Percentiles rank a stretch among this genome's conserved stretches.
Evolutionary conservation across 2,888 invertebrate genomes (phyloP).

Genomic region (Abrostola triplasia): DNA sequence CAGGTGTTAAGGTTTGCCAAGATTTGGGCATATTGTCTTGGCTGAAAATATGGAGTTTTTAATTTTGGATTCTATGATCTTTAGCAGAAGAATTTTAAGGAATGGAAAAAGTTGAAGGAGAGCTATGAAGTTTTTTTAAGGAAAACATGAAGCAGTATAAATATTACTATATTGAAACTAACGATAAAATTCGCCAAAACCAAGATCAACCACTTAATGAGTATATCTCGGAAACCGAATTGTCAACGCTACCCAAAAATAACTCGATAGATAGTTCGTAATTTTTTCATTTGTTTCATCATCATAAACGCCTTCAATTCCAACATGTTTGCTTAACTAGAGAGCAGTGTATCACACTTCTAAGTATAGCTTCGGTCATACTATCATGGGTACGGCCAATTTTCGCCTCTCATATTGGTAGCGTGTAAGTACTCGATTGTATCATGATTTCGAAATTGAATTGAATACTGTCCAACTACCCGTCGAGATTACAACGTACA

Average conservation of each 20-base stretch:
- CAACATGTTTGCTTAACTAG: slow-evolving; percentile 22
- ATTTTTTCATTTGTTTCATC: neutral
- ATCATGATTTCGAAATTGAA: slow-evolving; percentile 83
- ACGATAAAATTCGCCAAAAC: too few relatives aligned
- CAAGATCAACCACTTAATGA: too few relatives aligned
- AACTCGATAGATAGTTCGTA: too few relatives aligned
- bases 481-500: slow-evolving; percentile 41
- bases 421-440: slow-evolving; percentile 80
- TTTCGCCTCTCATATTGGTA: slow-evolving; percentile 86
- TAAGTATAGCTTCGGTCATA: slow-evolving; percentile 73
- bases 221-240: too few relatives aligned
- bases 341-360: slow-evolving; percentile 58
- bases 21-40: neutral
- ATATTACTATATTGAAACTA: too few relatives aligned
- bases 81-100: too few relatives aligned
- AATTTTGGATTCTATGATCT: too few relatives aligned
- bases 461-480: slow-evolving; percentile 74
- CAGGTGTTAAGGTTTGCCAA: slow-evolving; percentile 41
- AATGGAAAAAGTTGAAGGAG: too few relatives aligned
- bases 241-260: too few relatives aligned
- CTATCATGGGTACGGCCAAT: slow-evolving; percentile 79
- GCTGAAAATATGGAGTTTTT: too few relatives aligned
- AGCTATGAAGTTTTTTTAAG: too few relatives aligned
- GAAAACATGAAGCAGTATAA: too few relatives aligned
- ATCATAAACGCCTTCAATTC: neutral